phyloP scores from a whole-genome alignment of 2,113 vertebrate genomes.

The Lonchura striata region DNA sequence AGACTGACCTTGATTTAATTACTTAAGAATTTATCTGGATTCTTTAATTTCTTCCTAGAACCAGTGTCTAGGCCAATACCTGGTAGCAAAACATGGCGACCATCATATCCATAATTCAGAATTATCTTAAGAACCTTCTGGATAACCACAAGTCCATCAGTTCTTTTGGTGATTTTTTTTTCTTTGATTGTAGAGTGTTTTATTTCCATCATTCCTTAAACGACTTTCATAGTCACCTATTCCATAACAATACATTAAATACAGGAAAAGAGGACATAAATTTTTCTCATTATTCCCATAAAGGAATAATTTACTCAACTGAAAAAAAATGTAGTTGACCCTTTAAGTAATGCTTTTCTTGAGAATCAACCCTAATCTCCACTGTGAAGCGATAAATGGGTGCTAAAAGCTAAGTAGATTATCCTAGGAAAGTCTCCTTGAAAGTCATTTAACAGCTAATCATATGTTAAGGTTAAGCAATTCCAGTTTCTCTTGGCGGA shows the following conservation, averaged over 20 bases:
- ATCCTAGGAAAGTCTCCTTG: slow-evolving; percentile 27
- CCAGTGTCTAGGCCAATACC: background rate
- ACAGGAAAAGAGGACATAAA: background rate
- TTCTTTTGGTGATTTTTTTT: background rate
- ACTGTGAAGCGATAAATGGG: slow-evolving; percentile 30
- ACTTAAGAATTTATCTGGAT: background rate
- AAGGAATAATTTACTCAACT: slow-evolving; percentile 36
- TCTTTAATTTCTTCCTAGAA: background rate
- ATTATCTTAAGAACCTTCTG: background rate
- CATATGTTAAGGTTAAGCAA: slow-evolving; percentile 21
- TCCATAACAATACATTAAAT: background rate
- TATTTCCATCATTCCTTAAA: background rate
- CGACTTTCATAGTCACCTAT: background rate
- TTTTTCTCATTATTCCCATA: background rate
- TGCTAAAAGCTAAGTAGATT: slow-evolving; percentile 59
- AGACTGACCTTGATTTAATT: background rate
- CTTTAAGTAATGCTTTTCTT: slow-evolving; percentile 17
- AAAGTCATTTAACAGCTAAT: slow-evolving; percentile 48
- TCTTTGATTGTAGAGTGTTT: background rate
- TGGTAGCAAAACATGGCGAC: background rate
- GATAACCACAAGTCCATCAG: background rate
- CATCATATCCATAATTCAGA: background rate
- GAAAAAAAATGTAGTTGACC: background rate
- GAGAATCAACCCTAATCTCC: slow-evolving; percentile 10
- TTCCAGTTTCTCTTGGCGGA: background rate